Percentiles rank a stretch among this genome's conserved stretches.
Evolutionary conservation across 2,113 vertebrate species (phyloP).

Genomic region (Microcebus murinus): DNA sequence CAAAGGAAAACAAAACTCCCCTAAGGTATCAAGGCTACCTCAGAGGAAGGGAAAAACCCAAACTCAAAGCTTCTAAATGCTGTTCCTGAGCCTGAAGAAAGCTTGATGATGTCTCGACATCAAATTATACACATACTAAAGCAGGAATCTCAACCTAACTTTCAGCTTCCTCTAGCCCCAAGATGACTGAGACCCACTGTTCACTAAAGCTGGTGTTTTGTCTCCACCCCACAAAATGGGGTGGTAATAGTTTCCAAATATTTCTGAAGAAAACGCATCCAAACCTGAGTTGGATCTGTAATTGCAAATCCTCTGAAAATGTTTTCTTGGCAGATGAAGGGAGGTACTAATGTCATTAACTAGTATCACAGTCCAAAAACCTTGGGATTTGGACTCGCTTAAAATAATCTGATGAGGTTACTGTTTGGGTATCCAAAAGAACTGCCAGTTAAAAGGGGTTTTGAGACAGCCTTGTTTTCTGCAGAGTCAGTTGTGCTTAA

Average conservation of each 20-base stretch:
- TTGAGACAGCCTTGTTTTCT: neutral
- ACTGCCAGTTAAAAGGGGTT: neutral
- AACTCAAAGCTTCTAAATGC: rapidly evolving
- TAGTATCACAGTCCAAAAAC: neutral
- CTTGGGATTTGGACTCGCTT: neutral
- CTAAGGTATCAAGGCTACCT: too few relatives aligned
- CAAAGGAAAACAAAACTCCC: neutral
- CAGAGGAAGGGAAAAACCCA: rapidly evolving
- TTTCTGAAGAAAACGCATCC: neutral
- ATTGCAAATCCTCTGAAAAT: neutral
- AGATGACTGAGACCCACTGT: too few relatives aligned
- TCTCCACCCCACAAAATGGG: neutral
- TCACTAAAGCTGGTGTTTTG: neutral
- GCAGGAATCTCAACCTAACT: neutral
- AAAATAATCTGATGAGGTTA: neutral
- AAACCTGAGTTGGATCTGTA: neutral
- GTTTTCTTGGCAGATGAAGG: neutral
- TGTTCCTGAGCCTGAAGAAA: neutral
- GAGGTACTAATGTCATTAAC: neutral
- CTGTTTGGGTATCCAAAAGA: neutral
- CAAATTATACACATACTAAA: rapidly evolving
- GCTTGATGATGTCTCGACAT: neutral
- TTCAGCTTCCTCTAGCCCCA: neutral
- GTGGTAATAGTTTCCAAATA: neutral
- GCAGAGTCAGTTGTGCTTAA: neutral